Conservation (phyloP, 2,888 invertebrate species). For the Pterostichus niger region DNA sequence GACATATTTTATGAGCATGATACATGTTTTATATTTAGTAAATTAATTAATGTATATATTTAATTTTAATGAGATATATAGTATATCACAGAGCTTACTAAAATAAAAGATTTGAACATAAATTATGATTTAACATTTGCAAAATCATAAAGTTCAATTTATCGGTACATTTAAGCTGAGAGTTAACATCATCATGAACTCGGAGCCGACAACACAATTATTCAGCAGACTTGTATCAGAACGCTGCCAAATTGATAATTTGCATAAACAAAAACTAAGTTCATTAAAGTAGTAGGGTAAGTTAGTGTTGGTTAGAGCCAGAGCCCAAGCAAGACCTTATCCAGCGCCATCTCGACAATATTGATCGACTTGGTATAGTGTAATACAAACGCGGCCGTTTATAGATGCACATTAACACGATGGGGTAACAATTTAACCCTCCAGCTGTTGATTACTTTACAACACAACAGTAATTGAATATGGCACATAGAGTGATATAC, state of each 20-base stretch:
- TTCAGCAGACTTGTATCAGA: constrained; percentile 29
- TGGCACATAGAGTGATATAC: constrained; percentile 18
- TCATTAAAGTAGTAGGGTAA: constrained; percentile 58
- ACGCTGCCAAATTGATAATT: constrained; percentile 63
- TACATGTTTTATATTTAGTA: not conserved
- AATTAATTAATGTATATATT: constrained; percentile 28
- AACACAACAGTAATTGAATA: constrained; percentile 29
- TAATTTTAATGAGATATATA: not conserved
- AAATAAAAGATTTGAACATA: constrained; percentile 4
- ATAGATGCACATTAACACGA: constrained; percentile 2
- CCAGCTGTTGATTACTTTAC: constrained; percentile 40
- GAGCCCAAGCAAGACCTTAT: constrained; percentile 9
- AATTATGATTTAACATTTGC: not conserved
- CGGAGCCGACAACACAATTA: constrained; percentile 12
- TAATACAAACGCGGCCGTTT: constrained; percentile 2
- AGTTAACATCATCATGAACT: not conserved
- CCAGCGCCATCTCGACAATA: constrained; percentile 28
- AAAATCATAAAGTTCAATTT: constrained; percentile 34
- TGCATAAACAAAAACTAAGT: constrained; percentile 65
- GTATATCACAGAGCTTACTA: constrained; percentile 2
- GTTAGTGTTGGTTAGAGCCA: not conserved
- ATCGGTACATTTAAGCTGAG: constrained; percentile 1
- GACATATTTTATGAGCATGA: constrained; percentile 34
- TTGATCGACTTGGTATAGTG: constrained; percentile 17
- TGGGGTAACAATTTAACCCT: constrained; percentile 39